A percentile compares a stretch with the other conserved stretches of the same genome.
Conservation (phyloP, 2,888 invertebrate genomes). For the Dusona sp. region DNA sequence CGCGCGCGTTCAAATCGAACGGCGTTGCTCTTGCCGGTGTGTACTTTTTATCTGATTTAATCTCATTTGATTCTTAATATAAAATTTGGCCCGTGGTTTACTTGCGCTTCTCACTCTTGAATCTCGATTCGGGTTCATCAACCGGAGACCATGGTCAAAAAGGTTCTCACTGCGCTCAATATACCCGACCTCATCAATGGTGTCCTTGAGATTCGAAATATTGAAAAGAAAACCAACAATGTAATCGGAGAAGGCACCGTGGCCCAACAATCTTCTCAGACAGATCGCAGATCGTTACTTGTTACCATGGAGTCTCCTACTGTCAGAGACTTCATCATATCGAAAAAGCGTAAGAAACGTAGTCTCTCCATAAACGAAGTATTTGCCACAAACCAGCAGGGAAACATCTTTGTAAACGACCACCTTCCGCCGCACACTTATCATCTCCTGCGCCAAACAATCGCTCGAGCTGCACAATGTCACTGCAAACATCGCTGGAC, state of each 20-base stretch:
- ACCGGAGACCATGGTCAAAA: background rate
- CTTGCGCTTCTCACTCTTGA: too few species aligned
- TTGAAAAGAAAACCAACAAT: background rate
- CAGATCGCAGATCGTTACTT: background rate
- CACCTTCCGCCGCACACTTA: background rate
- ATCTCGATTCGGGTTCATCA: too few species aligned
- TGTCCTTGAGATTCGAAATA: background rate
- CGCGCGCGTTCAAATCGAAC: too few species aligned
- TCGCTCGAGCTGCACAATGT: background rate
- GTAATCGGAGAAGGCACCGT: background rate
- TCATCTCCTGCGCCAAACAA: background rate
- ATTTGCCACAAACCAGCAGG: background rate
- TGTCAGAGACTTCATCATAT: constrained; percentile 17
- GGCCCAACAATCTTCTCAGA: too few species aligned
- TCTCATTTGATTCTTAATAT: too few species aligned
- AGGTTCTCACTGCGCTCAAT: background rate
- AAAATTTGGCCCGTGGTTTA: too few species aligned
- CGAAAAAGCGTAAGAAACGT: background rate
- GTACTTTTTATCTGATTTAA: too few species aligned
- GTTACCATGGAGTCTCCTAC: background rate
- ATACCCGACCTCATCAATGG: background rate
- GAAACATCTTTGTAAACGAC: constrained; percentile 37
- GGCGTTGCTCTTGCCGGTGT: too few species aligned
- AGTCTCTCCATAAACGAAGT: background rate
- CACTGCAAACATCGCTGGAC: background rate